phyloP scores from a whole-genome alignment of 2,888 invertebrate species.

The Volucella bombylans region DNA sequence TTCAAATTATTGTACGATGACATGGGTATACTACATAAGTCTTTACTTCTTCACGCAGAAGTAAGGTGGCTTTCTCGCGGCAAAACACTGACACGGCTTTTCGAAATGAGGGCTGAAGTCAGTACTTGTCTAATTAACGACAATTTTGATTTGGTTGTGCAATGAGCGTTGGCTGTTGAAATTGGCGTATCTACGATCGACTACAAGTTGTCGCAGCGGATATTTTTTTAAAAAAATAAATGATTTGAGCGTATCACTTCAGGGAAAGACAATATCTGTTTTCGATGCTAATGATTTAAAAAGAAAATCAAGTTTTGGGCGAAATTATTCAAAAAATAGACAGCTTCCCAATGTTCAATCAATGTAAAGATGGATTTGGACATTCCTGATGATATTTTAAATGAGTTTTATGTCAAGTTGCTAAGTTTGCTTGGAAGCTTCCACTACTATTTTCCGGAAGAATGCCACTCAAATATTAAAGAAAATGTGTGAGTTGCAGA shows the following conservation, averaged over 20 bases:
- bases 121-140: too few species aligned
- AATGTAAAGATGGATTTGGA: background rate
- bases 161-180: too few species aligned
- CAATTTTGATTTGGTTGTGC: background rate
- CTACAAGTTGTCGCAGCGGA: too few species aligned
- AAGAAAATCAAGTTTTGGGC: too few species aligned
- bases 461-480: background rate
- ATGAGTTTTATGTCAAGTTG: conserved; percentile 1
- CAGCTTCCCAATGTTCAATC: background rate
- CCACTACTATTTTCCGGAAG: conserved; percentile 1
- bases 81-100: too few species aligned
- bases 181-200: background rate
- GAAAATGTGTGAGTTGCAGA: too few species aligned
- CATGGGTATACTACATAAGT: too few species aligned
- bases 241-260: background rate
- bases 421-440: conserved; percentile 1
- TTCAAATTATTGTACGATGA: background rate
- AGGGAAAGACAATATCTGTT: background rate
- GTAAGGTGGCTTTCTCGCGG: too few species aligned
- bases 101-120: too few species aligned
- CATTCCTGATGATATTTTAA: conserved; percentile 4
- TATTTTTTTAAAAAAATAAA: too few species aligned
- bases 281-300: background rate
- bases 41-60: too few species aligned
- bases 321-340: too few species aligned